Percentiles rank a stretch among this genome's conserved stretches.
phyloP scores from a whole-genome alignment of 2,113 vertebrate species.

The Cephalopterus ornatus region DNA sequence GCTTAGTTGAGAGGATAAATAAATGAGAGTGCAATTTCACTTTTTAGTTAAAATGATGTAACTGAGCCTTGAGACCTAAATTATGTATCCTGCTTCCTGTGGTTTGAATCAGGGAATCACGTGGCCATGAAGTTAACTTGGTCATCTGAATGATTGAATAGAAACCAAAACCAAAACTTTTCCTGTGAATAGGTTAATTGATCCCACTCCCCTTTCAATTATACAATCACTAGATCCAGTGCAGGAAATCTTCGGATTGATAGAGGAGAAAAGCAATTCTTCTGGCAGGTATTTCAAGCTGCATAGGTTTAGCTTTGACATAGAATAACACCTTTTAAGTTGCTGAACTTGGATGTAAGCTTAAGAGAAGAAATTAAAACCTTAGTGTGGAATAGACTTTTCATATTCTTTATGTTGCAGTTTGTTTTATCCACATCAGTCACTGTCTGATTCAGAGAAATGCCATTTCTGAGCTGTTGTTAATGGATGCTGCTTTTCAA shows the following conservation, averaged over 20 bases:
- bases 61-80: neutral
- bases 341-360: neutral
- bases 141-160: neutral
- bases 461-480: neutral
- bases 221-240: neutral
- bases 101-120: neutral
- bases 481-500: neutral
- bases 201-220: neutral
- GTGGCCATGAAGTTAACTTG: neutral
- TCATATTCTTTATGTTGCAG: neutral
- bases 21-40: neutral
- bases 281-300: neutral
- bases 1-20: neutral
- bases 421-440: neutral
- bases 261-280: neutral
- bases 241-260: neutral
- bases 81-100: neutral
- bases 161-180: neutral
- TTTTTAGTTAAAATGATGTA: neutral
- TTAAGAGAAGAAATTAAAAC: neutral
- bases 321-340: neutral
- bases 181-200: neutral
- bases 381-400: neutral
- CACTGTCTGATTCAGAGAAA: neutral
- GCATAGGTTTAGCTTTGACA: neutral